Percentiles rank a stretch among this genome's conserved stretches.
Conservation (phyloP, 1,140 invertebrate genomes). For the Conus betulinus region DNA sequence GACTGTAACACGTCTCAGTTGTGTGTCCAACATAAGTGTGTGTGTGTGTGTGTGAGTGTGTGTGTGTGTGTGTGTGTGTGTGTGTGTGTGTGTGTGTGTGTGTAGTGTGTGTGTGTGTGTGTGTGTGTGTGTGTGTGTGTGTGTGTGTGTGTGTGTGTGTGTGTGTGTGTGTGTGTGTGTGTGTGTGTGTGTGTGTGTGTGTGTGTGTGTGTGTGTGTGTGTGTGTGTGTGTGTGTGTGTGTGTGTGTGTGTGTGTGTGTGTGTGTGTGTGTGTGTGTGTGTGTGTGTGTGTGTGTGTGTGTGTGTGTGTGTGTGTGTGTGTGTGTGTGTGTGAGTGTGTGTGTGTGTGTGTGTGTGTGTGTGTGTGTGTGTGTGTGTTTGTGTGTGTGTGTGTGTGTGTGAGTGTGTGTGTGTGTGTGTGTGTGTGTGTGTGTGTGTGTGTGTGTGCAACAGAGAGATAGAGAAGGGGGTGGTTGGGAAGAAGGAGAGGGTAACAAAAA, state of each 20-base stretch:
- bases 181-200: not conserved
- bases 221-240: not conserved
- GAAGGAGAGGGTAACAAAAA: not conserved
- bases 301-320: slow-evolving; percentile 13
- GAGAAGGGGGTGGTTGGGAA: not conserved
- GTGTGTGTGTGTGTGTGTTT: slow-evolving; percentile 7
- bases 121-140: too few relatives aligned
- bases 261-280: not conserved
- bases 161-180: not conserved
- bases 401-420: slow-evolving; percentile 9
- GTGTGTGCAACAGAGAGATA: not conserved
- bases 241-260: not conserved
- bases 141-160: too few relatives aligned
- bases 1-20: too few relatives aligned
- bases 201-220: not conserved
- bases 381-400: not conserved
- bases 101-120: too few relatives aligned
- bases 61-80: too few relatives aligned
- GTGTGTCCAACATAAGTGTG: too few relatives aligned
- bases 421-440: slow-evolving; percentile 15
- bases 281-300: not conserved
- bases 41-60: too few relatives aligned
- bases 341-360: slow-evolving; percentile 3
- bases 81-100: too few relatives aligned
- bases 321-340: slow-evolving; percentile 7